Conservation (phyloP, 2,113 vertebrate species). For the Ursus arctos region DNA sequence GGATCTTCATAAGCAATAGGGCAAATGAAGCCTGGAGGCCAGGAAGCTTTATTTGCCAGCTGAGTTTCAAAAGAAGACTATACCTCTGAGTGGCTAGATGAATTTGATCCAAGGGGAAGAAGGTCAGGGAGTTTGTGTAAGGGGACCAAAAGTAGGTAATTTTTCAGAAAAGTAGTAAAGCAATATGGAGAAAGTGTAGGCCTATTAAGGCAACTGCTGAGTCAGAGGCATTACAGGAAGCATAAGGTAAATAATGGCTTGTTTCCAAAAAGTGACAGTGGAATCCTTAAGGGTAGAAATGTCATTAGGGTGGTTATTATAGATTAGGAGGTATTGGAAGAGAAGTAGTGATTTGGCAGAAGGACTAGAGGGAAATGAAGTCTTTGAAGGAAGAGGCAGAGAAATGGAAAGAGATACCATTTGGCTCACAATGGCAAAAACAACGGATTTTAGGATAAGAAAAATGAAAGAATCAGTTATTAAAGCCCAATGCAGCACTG, state of each 20-base stretch:
- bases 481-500: background rate
- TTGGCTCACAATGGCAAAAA: background rate
- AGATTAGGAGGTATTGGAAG: background rate
- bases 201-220: background rate
- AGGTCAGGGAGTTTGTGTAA: background rate
- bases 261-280: background rate
- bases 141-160: background rate
- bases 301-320: background rate
- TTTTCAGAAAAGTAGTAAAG: slow-evolving; percentile 35
- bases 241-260: background rate
- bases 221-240: background rate
- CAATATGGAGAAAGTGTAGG: background rate
- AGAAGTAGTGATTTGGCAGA: background rate
- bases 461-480: slow-evolving; percentile 20
- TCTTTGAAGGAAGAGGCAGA: background rate
- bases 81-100: background rate
- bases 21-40: background rate
- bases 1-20: background rate
- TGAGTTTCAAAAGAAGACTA: background rate
- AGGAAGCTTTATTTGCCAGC: background rate
- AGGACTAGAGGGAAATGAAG: background rate
- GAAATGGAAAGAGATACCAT: background rate
- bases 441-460: background rate
- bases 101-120: background rate
- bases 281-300: background rate